Base-by-base conservation (phyloP, 2,113 vertebrate genomes). In the Polyodon spathula region DNA sequence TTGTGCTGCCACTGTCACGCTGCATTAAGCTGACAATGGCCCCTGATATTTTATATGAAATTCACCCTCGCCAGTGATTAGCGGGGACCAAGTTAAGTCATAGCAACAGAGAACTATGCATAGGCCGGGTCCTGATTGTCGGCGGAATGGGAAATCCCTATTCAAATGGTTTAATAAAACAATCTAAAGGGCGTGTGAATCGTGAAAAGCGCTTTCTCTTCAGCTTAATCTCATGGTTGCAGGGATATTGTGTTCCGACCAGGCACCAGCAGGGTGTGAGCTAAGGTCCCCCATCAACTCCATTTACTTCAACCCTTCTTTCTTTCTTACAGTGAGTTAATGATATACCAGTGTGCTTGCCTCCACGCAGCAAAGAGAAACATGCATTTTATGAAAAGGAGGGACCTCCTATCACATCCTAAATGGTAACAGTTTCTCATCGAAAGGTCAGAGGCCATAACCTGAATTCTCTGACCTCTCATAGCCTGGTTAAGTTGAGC, bases 181-280 rank as follows among this genome's bases (percentile, higher is more conserved):
- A 88, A 95, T 94, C 87, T 92, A 90, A 89, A 96, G 95, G 94
- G 91, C 94, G 94, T 98, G 95, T 97, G 95, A 98, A 98, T 91
- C 82, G 91, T 89, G 92, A 88, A 90, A 90, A 90, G 91, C 91
- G 88, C 87, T 92, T 92, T 91, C 90, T 92, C 92, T 93, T 87
- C 86, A 85, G 90, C 92, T 94, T 94, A 97, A 95, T 97, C 94
- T 95, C 91, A 92, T 93, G 87, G 90, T 90, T 87, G 88, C 84
- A 68, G 84, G 89, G 92, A 97, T 88, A 97, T 97, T 97, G 93
- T 97, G 89, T 81, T 93, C 79, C 1, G 76, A 88, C 91, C 87
- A 81, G 78, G 78, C 82, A 92, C 63, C 91, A 83, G 92, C 84
- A 73, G 93, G 95, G 88, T 73, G 85, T 72, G 84, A 81, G 86